Evolutionary conservation across 2,113 vertebrate genomes (phyloP), one percentile per base, ranked within the genome.

Genomic region (Jacana jacana): DNA sequence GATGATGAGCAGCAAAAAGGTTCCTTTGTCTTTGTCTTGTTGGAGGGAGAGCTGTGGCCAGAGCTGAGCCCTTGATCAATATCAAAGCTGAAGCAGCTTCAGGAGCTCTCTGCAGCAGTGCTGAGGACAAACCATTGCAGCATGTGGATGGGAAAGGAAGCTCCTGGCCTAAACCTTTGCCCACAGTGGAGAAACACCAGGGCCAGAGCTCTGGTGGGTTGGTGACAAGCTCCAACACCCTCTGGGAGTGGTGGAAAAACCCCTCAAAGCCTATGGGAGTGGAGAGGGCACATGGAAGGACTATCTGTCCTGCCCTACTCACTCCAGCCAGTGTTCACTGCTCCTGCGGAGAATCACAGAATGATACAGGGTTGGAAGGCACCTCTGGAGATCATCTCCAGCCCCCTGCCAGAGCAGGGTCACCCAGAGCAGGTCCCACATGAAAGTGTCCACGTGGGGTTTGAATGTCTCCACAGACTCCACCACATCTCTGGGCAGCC

Each of bases 51-150:
- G 52, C 16, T 3, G 18, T 17, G 24, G 31, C 23, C 28, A 9
- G n/a, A 27, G n/a, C 40, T 0, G 1, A 4, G 19, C 6, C 42
- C 13, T 6, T 1, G 1, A 1, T 17, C 1, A 0, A 2, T 4
- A 28, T 0, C 18, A 6, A 9, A 16, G n/a, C 2, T 20, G 51
- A 28, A 7, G 30, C 4, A 6, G 30, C 5, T 27, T 5, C 46
- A 7, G 40, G 7, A 7, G n/a, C 4, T 27, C 7, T 37, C 13
- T 2, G 6, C 25, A 19, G 52, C 44, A 28, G 11, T 2, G 1
- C 2, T 0, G 0, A 3, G 7, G 6, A 3, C 54, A 35, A 28
- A 11, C 5, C 18, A 7, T 11, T 0, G 2, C 25, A 13, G 13
- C 18, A 1, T 2, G 16, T 11, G 17, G 58, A 10, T 11, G 28